Base-by-base conservation (phyloP, 2,888 invertebrate genomes). In the Leptinotarsa rubiginosa region DNA sequence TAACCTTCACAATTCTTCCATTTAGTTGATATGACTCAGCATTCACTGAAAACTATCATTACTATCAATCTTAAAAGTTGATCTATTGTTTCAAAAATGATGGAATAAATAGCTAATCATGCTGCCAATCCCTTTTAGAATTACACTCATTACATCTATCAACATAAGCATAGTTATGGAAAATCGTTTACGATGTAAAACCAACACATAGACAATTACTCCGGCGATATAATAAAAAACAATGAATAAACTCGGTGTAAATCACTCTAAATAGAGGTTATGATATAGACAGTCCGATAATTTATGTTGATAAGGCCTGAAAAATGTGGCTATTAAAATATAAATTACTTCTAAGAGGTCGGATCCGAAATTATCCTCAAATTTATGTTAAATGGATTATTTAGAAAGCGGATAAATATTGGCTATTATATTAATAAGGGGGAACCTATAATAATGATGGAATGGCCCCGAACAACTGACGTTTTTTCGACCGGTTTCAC, bases 331-430 rank as follows among this genome's bases (percentile, higher is more conserved):
- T 77, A 81, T 82, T 81, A 81, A 79, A 80, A 81, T 74, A 76
- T 75, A 79, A 81, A 78, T 81, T 80, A 77, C 77, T 79, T 79
- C 76, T 79, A 77, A 79, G 77, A 79, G 81, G 81, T 73, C 67
- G 75, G 70, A 75, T 75, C 74, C 52, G 54, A 81, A 83, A 83
- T 83, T 83, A 79, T 80, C 79, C 78, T 73, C 77, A 81, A 82
- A 82, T 83, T 83, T 83, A 83, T 83, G 82, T 79, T 82, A 83
- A 83, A 83, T 79, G 81, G 81, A 82, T 81, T 81, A 82, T 83
- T 83, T 83, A 83, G 82, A 82, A 83, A 83, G 81, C 81, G 80
- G 81, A 76, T 83, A 83, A 83, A 80, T 79, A 82, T 81, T 81
- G 80, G 83, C 80, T 83, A 83, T 83, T 83, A 83, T 81, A 81